Percentiles rank a stretch among this genome's conserved stretches.
phyloP scores from a whole-genome alignment of 2,113 vertebrate genomes.

The Istiophorus platypterus region DNA sequence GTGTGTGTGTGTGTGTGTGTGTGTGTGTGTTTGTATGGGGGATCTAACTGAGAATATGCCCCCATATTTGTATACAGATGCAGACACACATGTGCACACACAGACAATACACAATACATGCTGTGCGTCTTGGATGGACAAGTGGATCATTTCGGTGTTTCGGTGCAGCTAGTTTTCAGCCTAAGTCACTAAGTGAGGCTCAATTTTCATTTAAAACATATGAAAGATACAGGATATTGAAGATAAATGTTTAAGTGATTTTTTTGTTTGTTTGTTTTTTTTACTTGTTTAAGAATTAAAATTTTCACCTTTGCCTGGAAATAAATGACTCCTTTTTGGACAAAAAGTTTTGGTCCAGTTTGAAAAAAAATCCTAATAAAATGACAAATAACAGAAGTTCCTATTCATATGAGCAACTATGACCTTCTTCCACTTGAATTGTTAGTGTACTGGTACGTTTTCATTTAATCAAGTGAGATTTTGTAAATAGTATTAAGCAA shows the following conservation, averaged over 20 bases:
- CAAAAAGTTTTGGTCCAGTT: background rate
- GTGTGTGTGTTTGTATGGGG: background rate
- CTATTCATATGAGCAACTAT: too few relatives aligned
- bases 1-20: conserved; percentile 35
- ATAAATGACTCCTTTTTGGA: too few relatives aligned
- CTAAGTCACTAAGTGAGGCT: background rate
- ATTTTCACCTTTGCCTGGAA: too few relatives aligned
- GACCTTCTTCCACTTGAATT: background rate
- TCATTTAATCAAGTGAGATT: background rate
- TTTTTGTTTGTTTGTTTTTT: background rate
- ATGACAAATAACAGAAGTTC: background rate
- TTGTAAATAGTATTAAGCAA: background rate
- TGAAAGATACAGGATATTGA: background rate
- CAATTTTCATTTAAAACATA: too few relatives aligned
- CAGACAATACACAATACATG: conserved; percentile 17
- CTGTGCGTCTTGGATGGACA: conserved; percentile 13
- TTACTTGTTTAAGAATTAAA: too few relatives aligned
- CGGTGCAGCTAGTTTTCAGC: conserved; percentile 9
- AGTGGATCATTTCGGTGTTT: conserved; percentile 1
- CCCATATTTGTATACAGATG: conserved; percentile 43
- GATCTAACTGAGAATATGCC: conserved; percentile 44
- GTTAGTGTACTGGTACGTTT: background rate
- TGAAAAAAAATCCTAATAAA: too few relatives aligned
- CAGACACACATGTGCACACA: conserved; percentile 4
- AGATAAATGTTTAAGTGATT: background rate